phyloP scores from a whole-genome alignment of 2,888 invertebrate species.

The Drosophila lacicola region DNA sequence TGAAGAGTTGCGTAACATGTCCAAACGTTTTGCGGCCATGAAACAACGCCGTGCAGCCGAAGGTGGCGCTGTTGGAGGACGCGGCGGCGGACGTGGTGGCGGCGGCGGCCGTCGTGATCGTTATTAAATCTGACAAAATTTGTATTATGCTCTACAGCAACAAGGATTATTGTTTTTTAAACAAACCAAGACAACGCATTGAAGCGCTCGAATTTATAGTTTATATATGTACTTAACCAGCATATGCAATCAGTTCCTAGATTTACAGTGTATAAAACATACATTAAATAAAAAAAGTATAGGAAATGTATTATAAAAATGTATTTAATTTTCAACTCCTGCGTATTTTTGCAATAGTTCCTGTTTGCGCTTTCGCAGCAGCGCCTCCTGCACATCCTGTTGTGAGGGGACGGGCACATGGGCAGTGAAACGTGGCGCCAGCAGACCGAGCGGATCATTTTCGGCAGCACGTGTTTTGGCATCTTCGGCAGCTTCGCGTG shows the following conservation, averaged over 20 bases:
- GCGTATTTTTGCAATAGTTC: slow-evolving; percentile 95
- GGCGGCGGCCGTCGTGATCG: slow-evolving; percentile 55
- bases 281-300: background rate
- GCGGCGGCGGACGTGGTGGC: slow-evolving; percentile 19
- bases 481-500: slow-evolving; percentile 73
- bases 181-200: slow-evolving; percentile 31
- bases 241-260: background rate
- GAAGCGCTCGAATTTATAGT: slow-evolving; percentile 45
- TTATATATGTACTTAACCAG: slow-evolving; percentile 5
- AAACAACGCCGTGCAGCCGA: slow-evolving; percentile 88
- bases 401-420: slow-evolving; percentile 98
- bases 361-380: slow-evolving; percentile 95
- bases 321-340: slow-evolving; percentile 72
- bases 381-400: slow-evolving; percentile 96
- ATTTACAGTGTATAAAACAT: background rate
- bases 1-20: slow-evolving; percentile 90
- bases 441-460: slow-evolving; percentile 84
- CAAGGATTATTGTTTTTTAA: slow-evolving; percentile 15
- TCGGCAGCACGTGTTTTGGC: slow-evolving; percentile 59
- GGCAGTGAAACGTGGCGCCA: slow-evolving; percentile 88
- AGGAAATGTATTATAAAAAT: slow-evolving; percentile 1
- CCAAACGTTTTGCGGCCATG: slow-evolving; percentile 89
- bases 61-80: slow-evolving; percentile 49
- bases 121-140: slow-evolving; percentile 38
- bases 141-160: slow-evolving; percentile 10